Evolutionary conservation across 1,140 invertebrate genomes (phyloP), one percentile per base, ranked within the genome.

Genomic region (Tetragnatha versicolor): DNA sequence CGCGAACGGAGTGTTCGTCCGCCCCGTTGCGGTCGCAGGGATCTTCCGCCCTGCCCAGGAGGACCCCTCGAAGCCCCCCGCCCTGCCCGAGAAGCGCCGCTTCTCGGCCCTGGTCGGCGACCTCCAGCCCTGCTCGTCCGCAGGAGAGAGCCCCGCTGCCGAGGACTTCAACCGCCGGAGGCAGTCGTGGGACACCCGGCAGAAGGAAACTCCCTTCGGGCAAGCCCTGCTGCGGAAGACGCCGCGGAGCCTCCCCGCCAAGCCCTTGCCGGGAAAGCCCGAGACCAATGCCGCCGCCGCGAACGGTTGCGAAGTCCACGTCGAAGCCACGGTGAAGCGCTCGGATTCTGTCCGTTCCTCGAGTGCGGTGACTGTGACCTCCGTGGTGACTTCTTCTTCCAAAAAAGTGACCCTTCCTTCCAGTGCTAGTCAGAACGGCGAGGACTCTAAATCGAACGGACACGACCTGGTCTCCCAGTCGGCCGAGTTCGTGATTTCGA

Each of bases 21-120:
- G 73, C 22, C 73, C 73, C 29, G 73, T 76, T n/a, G 73, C 73
- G 3, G 73, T 76, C 47, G 73, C 73, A 12, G 73, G 60, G 22
- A 76, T 76, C 49, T 76, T 76, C 39, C 31, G 60, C 20, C 73
- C 73, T 47, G 22, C 33, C 7, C 31, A 65, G 12, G 73, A 76
- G 3, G 10, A 22, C 9, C 27, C 14, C 37, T 45, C 14, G 14
- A 29, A 51, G 22, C 73, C 73, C 3, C 73, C 73, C 12, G 60
- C 60, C 27, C 53, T 76, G 35, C 73, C 73, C 5, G 73, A 76
- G 37, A 76, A 76, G 20, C 29, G 42, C 7, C 60, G 73, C 14
- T 76, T 76, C 22, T 76, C 73, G 29, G 39, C 60, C 31, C 25
- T 76, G 25, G 10, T 22, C 20, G 73, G 73, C 14, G 73, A 76